A percentile compares a stretch with the other conserved stretches of the same genome.
Evolutionary conservation across 92 coral and sea anemone genomes (phyloP).

Genomic region (Zoanthus sociatus): DNA sequence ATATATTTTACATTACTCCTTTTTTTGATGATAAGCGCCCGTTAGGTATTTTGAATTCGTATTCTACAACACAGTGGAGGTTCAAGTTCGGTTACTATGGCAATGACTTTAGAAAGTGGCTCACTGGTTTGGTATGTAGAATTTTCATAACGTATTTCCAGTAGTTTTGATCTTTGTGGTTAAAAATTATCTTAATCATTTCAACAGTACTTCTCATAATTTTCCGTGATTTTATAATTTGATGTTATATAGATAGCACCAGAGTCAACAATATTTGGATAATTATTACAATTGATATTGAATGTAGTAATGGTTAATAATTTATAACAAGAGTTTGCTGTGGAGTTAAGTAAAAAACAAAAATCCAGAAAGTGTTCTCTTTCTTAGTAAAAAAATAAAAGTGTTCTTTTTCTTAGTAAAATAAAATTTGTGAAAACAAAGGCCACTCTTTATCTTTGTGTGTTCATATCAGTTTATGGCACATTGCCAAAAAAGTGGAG

Average conservation of each 20-base stretch:
- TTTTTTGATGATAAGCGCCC: background rate
- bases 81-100: constrained; percentile 15
- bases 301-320: background rate
- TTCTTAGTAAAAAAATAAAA: too few relatives aligned
- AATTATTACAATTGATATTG: background rate
- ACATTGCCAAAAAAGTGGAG: too few relatives aligned
- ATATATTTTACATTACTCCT: background rate
- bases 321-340: background rate
- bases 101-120: background rate
- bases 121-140: background rate
- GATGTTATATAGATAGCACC: background rate
- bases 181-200: background rate
- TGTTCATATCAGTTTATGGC: too few relatives aligned
- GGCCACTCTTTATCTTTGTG: too few relatives aligned
- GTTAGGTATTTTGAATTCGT: background rate
- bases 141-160: background rate
- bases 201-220: background rate
- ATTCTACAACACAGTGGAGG: background rate
- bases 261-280: background rate
- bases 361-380: too few relatives aligned
- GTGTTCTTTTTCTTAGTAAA: too few relatives aligned
- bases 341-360: too few relatives aligned
- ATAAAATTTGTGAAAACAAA: too few relatives aligned
- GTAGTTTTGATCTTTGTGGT: background rate
- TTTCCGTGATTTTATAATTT: background rate